Base-by-base conservation (phyloP, 2,113 vertebrate genomes). In the Nannobrachium achirus region DNA sequence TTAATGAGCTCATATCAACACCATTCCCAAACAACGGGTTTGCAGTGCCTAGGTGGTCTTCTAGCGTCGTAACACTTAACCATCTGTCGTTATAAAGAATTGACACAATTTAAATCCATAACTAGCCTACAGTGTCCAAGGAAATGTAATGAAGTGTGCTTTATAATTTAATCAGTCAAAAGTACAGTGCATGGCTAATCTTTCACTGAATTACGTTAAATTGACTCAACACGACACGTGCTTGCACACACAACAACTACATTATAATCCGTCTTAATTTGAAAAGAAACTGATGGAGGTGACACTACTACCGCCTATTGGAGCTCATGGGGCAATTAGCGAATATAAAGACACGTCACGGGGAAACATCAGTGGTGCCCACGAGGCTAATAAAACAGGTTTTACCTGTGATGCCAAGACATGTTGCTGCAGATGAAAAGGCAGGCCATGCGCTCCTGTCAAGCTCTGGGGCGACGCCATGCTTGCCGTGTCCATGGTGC, bases 361-460 rank as follows among this genome's bases (percentile, higher is more conserved):
- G 10, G 58, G 38, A 7, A 7, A 19, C 16, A n/a, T n/a, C n/a
- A 8, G 14, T 52, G 18, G 7, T 18, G 66, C 66, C 15, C 16
- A 3, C 8, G 10, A 1, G 20, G 25, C 25, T 39, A 56, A 57
- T 15, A 70, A 66, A 90, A 79, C 59, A 9, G 78, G 70, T 82
- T 90, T 84, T 96, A 99, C 97, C 97, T 98, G 97, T 0, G 97
- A 98, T 60, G 97, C 97, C 89, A 99, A 86, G 82, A 99, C 94
- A 8, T 99, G 97, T 82, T 98, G 97, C 85, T 99, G 97, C 77
- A 99, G 94, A 84, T 98, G 97, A 78, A 98, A 99, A 18, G 97
- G 97, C 68, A 99, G 82, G 58, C 95, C 93, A 0, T 92, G 92
- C 0, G 92, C 89, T 59, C 95, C 96, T 0, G 94, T 89, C 66